Base-by-base conservation (phyloP, 2,113 vertebrate genomes). In the Cichladusa arquata region DNA sequence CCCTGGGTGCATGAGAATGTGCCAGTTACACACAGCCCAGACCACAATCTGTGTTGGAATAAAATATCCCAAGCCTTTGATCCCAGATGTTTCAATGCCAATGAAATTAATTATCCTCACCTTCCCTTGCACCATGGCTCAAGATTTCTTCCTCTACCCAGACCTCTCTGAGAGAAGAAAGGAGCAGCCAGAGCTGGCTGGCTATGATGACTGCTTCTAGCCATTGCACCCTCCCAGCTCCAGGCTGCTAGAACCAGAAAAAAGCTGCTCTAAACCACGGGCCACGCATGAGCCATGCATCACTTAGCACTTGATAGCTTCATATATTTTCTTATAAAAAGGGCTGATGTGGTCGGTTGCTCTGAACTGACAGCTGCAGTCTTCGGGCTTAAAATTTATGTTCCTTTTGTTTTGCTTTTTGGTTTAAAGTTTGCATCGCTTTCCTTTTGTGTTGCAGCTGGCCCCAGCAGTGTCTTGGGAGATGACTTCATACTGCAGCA, bases 381-480 rank as follows among this genome's bases (percentile, higher is more conserved):
- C 95, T 92, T 26, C 12, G 6, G 90, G 92, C 80, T 93, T 83
- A 48, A 88, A 94, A 90, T 86, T 95, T 23, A 93, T 94, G 71
- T 76, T 66, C 74, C 85, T 87, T 96, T 95, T 94, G 87, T 67
- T 95, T 95, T 95, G 48, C 61, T 82, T 93, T 94, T 85, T 85
- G 74, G 85, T 94, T 85, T 84, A 87, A 87, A 83, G 86, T 91
- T 85, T 88, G 93, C 74, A 45, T 72, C 19, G 85, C 70, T 95
- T 76, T 74, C 65, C 88, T 88, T 95, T 93, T 93, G 88, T 94
- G 70, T 85, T 95, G 90, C 92, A 94, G 88, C 96, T 96, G 96
- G 90, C 66, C 90, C 78, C 88, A 90, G 88, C 85, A 57, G 92
- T 53, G 87, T 90, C 93, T 91, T 72, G 95, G 96, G 96, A 93